Conservation (phyloP, 1,140 invertebrate genomes). For the Phocides pigmalion region DNA sequence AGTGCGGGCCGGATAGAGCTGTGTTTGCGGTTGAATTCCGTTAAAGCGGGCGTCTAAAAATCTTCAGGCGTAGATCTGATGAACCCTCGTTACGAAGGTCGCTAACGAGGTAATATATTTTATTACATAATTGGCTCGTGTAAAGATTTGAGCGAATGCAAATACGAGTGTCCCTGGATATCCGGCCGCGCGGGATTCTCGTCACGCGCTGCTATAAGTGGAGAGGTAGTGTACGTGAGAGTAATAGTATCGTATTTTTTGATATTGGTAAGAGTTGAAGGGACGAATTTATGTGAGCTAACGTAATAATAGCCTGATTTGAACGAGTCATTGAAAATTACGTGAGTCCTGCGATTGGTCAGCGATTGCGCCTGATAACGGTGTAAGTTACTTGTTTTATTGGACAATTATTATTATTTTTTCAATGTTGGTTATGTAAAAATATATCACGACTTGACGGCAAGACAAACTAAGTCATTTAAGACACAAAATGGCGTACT, state of each 20-base stretch:
- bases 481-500: no score
- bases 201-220: conserved; percentile 5
- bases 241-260: conserved; percentile 19
- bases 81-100: conserved; percentile 17
- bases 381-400: no score
- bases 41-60: conserved; percentile 13
- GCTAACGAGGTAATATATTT: conserved; percentile 29
- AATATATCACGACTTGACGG: no score
- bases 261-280: conserved; percentile 8
- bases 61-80: background rate
- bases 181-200: background rate
- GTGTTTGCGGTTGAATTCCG: conserved; percentile 5
- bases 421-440: no score
- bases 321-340: background rate
- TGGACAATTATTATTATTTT: no score
- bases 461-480: background rate
- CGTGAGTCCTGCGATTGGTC: background rate
- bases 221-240: conserved; percentile 12
- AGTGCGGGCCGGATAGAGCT: background rate
- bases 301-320: background rate
- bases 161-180: conserved; percentile 28
- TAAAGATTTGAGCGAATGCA: conserved; percentile 37
- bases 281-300: background rate
- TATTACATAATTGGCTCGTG: conserved; percentile 39
- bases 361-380: background rate